Conservation (phyloP, 2,797 vertebrate species). For the Vultur gryphus region DNA sequence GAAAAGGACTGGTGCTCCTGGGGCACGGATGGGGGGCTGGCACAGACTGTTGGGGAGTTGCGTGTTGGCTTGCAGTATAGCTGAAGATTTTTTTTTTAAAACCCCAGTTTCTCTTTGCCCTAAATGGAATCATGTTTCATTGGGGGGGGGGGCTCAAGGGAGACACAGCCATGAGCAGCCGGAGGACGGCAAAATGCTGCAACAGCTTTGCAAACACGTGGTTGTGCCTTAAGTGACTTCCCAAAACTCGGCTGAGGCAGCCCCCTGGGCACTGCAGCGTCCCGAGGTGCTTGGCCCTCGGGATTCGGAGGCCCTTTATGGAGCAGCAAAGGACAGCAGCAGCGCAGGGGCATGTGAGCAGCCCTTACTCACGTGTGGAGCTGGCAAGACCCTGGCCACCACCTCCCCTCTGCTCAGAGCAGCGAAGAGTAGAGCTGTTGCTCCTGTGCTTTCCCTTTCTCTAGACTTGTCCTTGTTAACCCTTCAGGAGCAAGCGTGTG, state of each 20-base stretch:
- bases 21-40: not conserved
- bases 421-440: not conserved
- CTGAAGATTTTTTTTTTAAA: not conserved
- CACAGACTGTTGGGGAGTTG: not conserved
- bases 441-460: no score
- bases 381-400: not conserved
- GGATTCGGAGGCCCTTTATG: rapidly evolving
- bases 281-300: not conserved
- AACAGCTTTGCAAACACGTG: not conserved
- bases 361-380: not conserved
- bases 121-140: not conserved
- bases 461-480: not conserved
- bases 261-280: rapidly evolving
- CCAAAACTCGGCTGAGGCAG: not conserved
- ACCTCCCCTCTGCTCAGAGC: not conserved
- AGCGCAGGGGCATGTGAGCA: not conserved
- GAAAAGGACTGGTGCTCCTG: not conserved
- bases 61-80: not conserved
- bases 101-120: not conserved
- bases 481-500: not conserved
- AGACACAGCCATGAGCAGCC: not conserved
- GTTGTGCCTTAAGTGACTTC: not conserved
- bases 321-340: not conserved
- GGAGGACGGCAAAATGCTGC: not conserved
- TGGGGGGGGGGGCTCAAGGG: rapidly evolving